phyloP scores from a whole-genome alignment of 2,888 invertebrate species.

The Machimus atricapillus region DNA sequence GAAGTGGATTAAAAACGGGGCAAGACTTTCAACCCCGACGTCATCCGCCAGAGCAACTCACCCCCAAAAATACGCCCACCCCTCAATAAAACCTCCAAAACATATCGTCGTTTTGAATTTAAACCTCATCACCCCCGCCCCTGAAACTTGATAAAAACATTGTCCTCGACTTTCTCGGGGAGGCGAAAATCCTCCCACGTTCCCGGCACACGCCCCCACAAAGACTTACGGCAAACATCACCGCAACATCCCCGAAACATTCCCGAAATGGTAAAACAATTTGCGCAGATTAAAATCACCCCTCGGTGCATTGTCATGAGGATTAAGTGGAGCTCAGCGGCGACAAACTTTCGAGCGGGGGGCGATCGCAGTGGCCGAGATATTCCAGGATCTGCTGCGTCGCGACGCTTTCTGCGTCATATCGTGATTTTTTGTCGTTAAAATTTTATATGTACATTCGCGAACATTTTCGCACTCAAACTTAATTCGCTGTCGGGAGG shows the following conservation, averaged over 20 bases:
- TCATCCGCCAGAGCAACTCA: neutral
- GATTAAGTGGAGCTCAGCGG: constrained; percentile 24
- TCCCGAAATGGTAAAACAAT: constrained; percentile 55
- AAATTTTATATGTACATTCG: neutral
- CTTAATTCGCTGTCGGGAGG: constrained; percentile 34
- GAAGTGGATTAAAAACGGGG: constrained; percentile 12
- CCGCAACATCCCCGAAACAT: constrained; percentile 47
- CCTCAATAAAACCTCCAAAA: neutral
- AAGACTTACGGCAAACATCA: constrained; percentile 50
- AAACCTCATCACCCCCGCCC: neutral
- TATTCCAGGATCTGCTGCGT: neutral
- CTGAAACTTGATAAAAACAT: constrained; percentile 20
- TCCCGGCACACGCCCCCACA: constrained; percentile 14
- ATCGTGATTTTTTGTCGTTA: neutral
- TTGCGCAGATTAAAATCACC: constrained; percentile 61
- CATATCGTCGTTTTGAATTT: constrained; percentile 24
- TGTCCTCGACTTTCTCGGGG: neutral
- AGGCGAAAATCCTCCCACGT: neutral
- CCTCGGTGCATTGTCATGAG: constrained; percentile 54
- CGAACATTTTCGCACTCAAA: constrained; percentile 27
- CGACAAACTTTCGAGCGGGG: neutral
- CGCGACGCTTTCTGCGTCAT: neutral
- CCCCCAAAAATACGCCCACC: neutral
- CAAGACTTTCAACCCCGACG: neutral
- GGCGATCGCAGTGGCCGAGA: neutral